phyloP scores from a whole-genome alignment of 2,113 vertebrate species.

The Anser cygnoides region DNA sequence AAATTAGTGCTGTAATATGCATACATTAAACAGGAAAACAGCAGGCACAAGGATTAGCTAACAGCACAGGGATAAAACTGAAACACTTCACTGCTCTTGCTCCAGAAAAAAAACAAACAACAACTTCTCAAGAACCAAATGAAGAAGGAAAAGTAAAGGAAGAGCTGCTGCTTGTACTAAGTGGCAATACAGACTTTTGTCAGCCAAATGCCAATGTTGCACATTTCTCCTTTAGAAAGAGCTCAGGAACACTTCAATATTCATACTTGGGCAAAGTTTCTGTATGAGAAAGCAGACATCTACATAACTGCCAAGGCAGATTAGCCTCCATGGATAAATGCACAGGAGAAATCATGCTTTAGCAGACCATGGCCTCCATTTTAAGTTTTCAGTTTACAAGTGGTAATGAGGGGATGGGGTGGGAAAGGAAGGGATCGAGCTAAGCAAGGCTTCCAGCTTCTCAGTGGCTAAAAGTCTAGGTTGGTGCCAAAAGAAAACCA shows the following conservation, averaged over 20 bases:
- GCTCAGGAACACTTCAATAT: neutral
- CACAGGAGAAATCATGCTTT: accelerated
- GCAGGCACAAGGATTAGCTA: neutral
- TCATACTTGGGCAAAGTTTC: neutral
- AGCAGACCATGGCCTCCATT: neutral
- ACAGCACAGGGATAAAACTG: neutral
- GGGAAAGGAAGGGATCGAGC: neutral
- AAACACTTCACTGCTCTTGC: neutral
- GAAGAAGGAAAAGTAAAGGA: neutral
- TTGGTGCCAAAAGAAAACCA: neutral
- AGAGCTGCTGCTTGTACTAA: neutral
- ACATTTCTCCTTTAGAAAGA: neutral
- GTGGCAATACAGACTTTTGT: neutral
- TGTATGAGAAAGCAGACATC: neutral
- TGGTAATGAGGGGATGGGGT: accelerated
- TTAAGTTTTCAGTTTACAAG: neutral
- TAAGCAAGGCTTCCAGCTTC: neutral
- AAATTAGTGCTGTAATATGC: neutral
- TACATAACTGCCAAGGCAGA: neutral
- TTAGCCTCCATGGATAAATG: neutral
- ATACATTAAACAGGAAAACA: neutral
- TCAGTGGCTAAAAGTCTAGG: neutral
- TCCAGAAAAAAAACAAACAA: neutral
- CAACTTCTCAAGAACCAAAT: neutral
- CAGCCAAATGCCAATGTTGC: neutral